Evolutionary conservation across 2,113 vertebrate species (phyloP).

Genomic region (Actenoides hombroni): DNA sequence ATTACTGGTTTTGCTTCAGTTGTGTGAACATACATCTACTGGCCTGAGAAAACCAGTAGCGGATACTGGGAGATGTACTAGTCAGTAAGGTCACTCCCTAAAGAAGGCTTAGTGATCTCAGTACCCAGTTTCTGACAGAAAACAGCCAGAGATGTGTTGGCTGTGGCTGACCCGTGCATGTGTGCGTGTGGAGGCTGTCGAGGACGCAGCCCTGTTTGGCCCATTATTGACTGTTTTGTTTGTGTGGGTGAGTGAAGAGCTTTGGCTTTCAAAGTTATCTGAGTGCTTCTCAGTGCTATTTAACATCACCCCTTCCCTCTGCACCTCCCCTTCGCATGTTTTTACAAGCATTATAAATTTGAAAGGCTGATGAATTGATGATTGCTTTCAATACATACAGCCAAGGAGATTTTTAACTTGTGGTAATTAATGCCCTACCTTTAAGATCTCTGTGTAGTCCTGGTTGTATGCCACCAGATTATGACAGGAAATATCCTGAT

Average conservation of each 20-base stretch:
- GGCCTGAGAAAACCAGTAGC: neutral
- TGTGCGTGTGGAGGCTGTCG: rapidly evolving
- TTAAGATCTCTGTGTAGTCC: neutral
- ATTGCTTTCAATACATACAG: neutral
- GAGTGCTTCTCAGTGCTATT: neutral
- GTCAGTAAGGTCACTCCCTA: neutral
- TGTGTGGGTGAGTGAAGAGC: neutral
- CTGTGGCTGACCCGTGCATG: neutral
- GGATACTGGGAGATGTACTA: neutral
- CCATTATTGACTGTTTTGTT: neutral
- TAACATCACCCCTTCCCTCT: neutral
- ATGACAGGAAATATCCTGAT: neutral
- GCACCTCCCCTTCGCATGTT: neutral
- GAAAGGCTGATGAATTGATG: neutral
- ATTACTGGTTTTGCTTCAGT: neutral
- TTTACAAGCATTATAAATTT: neutral
- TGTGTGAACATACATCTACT: neutral
- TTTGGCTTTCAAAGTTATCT: neutral
- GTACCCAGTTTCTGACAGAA: neutral
- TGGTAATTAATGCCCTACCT: neutral
- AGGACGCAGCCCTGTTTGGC: neutral
- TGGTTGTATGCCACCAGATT: neutral
- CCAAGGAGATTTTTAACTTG: neutral
- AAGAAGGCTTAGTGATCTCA: rapidly evolving
- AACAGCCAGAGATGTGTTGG: neutral